These are phyloP conservation scores for Poicephalus meyeri DNA, from an alignment of 2,113 vertebrate species.

Conservation along the genomic window DNA sequence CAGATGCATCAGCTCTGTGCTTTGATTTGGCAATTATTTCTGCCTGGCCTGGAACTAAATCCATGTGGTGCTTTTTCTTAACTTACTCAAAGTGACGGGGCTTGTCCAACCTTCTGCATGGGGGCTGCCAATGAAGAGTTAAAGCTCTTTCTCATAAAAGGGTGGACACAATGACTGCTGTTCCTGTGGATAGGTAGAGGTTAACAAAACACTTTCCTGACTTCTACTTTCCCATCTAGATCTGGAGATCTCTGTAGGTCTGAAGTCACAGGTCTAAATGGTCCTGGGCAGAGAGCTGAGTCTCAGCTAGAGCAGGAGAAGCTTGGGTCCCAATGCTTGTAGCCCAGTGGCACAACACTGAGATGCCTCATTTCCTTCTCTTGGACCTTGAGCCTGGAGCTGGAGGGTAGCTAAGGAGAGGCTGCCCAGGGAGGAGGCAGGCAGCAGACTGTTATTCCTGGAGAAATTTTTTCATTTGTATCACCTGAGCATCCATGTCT, in stretches of 20 bases:
- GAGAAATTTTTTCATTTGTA: background rate
- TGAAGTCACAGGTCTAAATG: background rate
- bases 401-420: background rate
- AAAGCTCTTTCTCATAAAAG: background rate
- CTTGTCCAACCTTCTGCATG: background rate
- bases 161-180: background rate
- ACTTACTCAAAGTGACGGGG: background rate
- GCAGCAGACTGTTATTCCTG: background rate
- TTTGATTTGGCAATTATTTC: conserved; percentile 11
- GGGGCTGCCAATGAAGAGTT: background rate
- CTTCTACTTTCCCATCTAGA: background rate
- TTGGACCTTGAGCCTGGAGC: background rate
- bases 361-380: background rate
- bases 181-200: background rate
- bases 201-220: background rate
- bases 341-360: background rate
- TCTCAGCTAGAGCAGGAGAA: background rate
- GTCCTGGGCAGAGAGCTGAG: background rate
- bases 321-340: background rate
- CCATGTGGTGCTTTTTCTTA: background rate
- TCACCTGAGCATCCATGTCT: too few species aligned
- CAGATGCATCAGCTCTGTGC: background rate
- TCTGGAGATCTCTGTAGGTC: background rate
- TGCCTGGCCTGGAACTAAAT: background rate
- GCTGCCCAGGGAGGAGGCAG: background rate